phyloP scores from a whole-genome alignment of 2,113 vertebrate species.

The Tonatia bakeri region DNA sequence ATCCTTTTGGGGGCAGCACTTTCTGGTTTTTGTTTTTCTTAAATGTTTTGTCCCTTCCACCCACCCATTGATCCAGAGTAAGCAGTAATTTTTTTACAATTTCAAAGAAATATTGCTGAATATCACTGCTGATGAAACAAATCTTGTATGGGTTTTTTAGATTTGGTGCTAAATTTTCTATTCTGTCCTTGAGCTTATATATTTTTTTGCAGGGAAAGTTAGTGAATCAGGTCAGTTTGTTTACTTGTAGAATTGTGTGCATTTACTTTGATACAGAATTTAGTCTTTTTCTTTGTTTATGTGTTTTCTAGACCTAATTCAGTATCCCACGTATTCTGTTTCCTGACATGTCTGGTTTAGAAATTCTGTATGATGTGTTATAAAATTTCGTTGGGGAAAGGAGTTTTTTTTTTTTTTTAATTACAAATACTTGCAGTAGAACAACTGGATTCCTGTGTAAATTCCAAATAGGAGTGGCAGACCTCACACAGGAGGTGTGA shows the following conservation, averaged over 20 bases:
- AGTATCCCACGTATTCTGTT: constrained; percentile 9
- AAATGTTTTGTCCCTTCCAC: constrained; percentile 32
- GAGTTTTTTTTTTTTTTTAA: not conserved
- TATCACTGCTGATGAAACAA: constrained; percentile 54
- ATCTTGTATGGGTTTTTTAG: constrained; percentile 31
- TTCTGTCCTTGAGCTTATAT: not conserved
- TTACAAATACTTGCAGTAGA: not conserved
- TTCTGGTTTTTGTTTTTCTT: constrained; percentile 25
- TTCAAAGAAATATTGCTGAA: constrained; percentile 53
- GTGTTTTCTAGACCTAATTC: constrained; percentile 18
- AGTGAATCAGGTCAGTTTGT: constrained; percentile 67
- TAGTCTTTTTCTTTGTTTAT: constrained; percentile 39
- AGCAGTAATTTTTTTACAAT: constrained; percentile 53
- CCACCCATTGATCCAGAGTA: constrained; percentile 50
- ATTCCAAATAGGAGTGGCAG: not conserved
- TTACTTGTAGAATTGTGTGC: constrained; percentile 29
- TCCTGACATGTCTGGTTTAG: constrained; percentile 7
- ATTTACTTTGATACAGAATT: constrained; percentile 35
- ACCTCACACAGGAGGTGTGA: not conserved
- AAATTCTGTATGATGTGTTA: not conserved
- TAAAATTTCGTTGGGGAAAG: not conserved
- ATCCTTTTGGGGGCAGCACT: constrained; percentile 85
- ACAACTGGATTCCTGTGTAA: not conserved
- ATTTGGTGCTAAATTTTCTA: constrained; percentile 26
- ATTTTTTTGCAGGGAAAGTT: constrained; percentile 42